phyloP scores from a whole-genome alignment of 2,888 invertebrate genomes.

The Limnephilus auricula region DNA sequence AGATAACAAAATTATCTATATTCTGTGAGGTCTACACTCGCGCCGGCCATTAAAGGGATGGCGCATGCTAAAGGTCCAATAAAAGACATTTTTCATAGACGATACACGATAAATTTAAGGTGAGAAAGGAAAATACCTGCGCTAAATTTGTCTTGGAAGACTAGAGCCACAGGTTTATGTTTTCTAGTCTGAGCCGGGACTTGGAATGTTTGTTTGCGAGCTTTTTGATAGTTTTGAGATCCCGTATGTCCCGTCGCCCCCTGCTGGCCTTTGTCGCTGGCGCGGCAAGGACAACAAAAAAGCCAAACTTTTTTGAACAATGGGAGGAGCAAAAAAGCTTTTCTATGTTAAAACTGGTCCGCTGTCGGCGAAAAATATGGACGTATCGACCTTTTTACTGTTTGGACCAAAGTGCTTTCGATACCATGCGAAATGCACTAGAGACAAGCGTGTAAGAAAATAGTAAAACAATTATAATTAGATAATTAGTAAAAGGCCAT shows the following conservation, averaged over 20 bases:
- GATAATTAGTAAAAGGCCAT: too few relatives aligned
- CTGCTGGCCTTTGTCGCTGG: conserved; percentile 35
- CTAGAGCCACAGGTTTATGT: conserved; percentile 2
- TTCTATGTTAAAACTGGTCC: conserved; percentile 31
- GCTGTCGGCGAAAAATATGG: neutral
- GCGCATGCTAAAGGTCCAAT: conserved; percentile 16
- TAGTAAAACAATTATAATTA: too few relatives aligned
- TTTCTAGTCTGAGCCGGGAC: neutral
- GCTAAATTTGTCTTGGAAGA: neutral
- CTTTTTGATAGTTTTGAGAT: conserved; percentile 27
- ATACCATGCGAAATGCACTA: neutral
- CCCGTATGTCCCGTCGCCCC: conserved; percentile 33
- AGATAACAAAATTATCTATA: conserved; percentile 15
- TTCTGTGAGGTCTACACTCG: conserved; percentile 40
- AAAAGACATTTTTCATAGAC: neutral
- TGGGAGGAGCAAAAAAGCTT: conserved; percentile 32
- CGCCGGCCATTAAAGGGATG: conserved; percentile 18
- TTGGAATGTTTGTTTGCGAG: neutral
- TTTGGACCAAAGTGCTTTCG: neutral
- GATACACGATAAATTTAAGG: neutral
- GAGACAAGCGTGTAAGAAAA: neutral
- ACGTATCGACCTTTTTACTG: neutral
- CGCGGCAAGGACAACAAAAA: conserved; percentile 29
- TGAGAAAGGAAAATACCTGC: neutral
- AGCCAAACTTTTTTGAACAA: conserved; percentile 33